Conservation (phyloP, 1,140 invertebrate species). For the Drosophila neocordata region DNA sequence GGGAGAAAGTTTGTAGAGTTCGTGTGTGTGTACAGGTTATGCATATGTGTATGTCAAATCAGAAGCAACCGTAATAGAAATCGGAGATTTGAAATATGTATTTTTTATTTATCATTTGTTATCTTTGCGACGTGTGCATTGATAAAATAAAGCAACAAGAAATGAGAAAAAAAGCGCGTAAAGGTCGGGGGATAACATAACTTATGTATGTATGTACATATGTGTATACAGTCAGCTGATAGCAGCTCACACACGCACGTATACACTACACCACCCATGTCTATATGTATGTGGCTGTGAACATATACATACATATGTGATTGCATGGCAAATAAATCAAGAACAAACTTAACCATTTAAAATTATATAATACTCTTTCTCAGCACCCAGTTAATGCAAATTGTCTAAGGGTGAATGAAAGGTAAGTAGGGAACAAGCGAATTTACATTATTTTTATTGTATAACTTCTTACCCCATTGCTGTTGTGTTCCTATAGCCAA, state of each 20-base stretch:
- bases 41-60: neutral
- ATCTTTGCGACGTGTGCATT: constrained; percentile 50
- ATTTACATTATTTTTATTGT: neutral
- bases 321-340: constrained; percentile 26
- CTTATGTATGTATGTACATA: neutral
- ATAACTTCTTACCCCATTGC: constrained; percentile 50
- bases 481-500: neutral
- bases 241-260: constrained; percentile 11
- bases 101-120: constrained; percentile 37
- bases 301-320: neutral
- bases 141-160: constrained; percentile 23
- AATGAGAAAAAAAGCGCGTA: constrained; percentile 39
- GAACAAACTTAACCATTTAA: constrained; percentile 23
- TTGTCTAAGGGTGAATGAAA: constrained; percentile 19
- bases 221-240: constrained; percentile 43
- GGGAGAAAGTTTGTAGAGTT: constrained; percentile 8
- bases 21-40: neutral
- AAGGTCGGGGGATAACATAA: constrained; percentile 10
- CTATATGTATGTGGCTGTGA: neutral
- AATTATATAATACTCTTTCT: constrained; percentile 40
- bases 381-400: constrained; percentile 35
- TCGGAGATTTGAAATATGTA: constrained; percentile 19
- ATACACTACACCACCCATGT: neutral
- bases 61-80: constrained; percentile 1
- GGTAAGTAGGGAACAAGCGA: constrained; percentile 2